Conservation (phyloP, 2,113 vertebrate genomes). For the Tympanuchus pallidicinctus region DNA sequence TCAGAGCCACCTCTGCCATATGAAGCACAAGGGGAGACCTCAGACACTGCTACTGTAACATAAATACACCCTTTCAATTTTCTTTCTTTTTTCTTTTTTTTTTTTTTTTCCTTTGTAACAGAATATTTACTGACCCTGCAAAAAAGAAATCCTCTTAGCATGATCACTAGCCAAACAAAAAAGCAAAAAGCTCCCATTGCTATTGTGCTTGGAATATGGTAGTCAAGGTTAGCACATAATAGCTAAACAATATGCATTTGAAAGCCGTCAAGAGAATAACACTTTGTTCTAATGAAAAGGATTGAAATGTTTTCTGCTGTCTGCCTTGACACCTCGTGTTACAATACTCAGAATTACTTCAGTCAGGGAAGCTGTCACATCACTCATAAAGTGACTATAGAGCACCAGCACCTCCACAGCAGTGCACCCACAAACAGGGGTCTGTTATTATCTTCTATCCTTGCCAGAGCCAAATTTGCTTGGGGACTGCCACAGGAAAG, state of each 20-base stretch:
- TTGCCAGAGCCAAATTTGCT: constrained; percentile 7
- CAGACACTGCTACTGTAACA: neutral
- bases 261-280: constrained; percentile 64
- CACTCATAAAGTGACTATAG: constrained; percentile 46
- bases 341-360: constrained; percentile 71
- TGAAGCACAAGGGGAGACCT: neutral
- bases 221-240: constrained; percentile 66
- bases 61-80: neutral
- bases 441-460: neutral
- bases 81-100: neutral
- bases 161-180: constrained; percentile 14
- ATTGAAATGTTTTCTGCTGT: constrained; percentile 68
- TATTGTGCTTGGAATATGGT: constrained; percentile 66
- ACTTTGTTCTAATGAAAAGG: constrained; percentile 72
- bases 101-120: neutral
- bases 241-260: constrained; percentile 73
- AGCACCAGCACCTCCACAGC: neutral
- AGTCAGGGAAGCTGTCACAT: constrained; percentile 70
- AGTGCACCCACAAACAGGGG: neutral
- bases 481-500: neutral
- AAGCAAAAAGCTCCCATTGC: constrained; percentile 46
- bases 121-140: constrained; percentile 45
- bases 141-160: constrained; percentile 13
- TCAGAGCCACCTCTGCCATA: neutral
- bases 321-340: constrained; percentile 71